Conservation (phyloP, 2,797 vertebrate genomes). For the Peromyscus melanophrys region DNA sequence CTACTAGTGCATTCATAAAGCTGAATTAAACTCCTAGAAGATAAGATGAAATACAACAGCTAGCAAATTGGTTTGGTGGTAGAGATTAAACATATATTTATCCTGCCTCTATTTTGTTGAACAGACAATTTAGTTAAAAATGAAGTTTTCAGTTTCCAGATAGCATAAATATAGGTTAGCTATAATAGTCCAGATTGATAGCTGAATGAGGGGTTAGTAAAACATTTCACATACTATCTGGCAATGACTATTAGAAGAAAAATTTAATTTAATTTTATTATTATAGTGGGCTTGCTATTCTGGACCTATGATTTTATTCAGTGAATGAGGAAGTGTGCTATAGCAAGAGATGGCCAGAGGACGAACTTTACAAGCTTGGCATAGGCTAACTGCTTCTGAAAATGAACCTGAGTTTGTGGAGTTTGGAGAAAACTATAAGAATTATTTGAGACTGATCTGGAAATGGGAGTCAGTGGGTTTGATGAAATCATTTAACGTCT, state of each 20-base stretch:
- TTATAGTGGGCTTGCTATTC: not conserved
- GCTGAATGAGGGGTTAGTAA: not conserved
- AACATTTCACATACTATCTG: not conserved
- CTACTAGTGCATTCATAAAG: slow-evolving; percentile 31
- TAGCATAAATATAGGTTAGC: not conserved
- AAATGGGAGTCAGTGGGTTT: slow-evolving; percentile 5
- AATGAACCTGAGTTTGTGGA: not conserved
- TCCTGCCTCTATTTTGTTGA: slow-evolving; percentile 36
- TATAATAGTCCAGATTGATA: not conserved
- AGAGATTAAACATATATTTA: slow-evolving; percentile 40
- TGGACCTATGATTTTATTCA: slow-evolving; percentile 15
- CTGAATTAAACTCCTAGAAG: slow-evolving; percentile 42
- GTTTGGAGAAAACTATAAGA: not conserved
- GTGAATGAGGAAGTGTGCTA: not conserved
- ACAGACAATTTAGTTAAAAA: slow-evolving; percentile 21
- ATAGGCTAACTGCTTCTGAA: not conserved
- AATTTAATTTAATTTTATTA: slow-evolving; percentile 7
- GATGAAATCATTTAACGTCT: not conserved
- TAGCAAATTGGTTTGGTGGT: slow-evolving; percentile 43
- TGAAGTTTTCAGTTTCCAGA: slow-evolving; percentile 30
- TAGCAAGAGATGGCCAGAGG: not conserved
- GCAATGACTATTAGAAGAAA: not conserved
- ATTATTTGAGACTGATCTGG: not conserved
- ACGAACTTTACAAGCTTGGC: not conserved
- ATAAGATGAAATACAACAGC: slow-evolving; percentile 46